Evolutionary conservation across 2,888 invertebrate genomes (phyloP), one percentile per base, ranked within the genome.

Genomic region (Pollenia griseotomentosa): DNA sequence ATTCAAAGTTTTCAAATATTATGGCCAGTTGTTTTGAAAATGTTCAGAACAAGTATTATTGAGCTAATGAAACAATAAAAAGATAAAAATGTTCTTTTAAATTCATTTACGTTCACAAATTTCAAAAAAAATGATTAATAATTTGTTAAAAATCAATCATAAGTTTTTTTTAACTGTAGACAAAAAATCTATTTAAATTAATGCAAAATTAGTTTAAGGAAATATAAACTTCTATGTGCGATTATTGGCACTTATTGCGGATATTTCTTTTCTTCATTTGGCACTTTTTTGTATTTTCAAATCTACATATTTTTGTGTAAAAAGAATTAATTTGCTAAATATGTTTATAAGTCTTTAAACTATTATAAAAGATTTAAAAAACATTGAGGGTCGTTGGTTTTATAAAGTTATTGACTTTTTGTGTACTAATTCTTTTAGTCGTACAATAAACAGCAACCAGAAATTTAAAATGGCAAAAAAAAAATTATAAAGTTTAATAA

Each of bases 361-460:
- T 68, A 57, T 57, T 46, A 40, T 46, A 8, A 44, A 57, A 55
- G 44, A 9, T 46, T 63, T 68, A 33, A 40, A 44, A 48, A 42
- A 16, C 46, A 57, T 63, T 78, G 74, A 86, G 68, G 86, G 86
- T 57, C 81, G 83, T 74, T 53, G 68, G 23, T 33, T 53, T 70
- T 16, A 79, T 66, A 63, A 85, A 85, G 77, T 82, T 78, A 77
- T 79, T 86, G 74, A 79, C 86, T 73, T 78, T 48, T 65, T 63
- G 23, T 44, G 55, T 40, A 33, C 33, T 9, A 46, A 10, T 55
- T 74, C 48, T 68, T 42, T 11, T 65, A 12, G 63, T n/a, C 55
- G 63, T 78, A 70, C 83, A 83, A 78, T n/a, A 82, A 78, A 68
- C 59, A 61, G 11, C 48, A 77, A 75, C 59, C 70, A 68, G 42